A percentile compares a stretch with the other conserved stretches of the same genome.
These are phyloP conservation scores for Sceloporus tristichus DNA, from an alignment of 2,113 vertebrate genomes.

Conservation along the genomic window DNA sequence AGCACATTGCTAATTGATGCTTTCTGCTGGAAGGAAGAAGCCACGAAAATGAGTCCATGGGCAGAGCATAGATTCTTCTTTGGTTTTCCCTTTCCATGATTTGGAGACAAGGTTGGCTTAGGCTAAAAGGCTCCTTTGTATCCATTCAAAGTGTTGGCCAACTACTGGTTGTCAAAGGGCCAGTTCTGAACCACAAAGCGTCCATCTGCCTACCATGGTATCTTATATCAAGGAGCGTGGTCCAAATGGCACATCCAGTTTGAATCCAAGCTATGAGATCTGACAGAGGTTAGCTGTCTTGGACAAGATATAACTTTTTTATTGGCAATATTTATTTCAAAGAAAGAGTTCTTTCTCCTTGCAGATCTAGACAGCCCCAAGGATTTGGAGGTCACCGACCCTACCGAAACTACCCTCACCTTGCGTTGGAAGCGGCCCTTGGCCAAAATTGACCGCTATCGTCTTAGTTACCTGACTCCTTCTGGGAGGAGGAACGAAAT, in stretches of 20 bases:
- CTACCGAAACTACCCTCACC: constrained; percentile 84
- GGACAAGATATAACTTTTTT: neutral
- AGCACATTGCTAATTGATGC: neutral
- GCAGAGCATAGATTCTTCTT: neutral
- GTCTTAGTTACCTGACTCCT: constrained; percentile 76
- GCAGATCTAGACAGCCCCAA: constrained; percentile 90
- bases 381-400: constrained; percentile 83
- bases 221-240: accelerated
- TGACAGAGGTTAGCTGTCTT: too few relatives aligned
- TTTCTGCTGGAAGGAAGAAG: neutral
- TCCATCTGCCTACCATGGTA: neutral
- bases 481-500: constrained; percentile 79
- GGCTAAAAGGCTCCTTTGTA: neutral
- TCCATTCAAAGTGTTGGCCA: neutral
- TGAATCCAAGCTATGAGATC: neutral
- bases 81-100: neutral
- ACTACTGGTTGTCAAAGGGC: accelerated
- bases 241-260: neutral
- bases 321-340: neutral
- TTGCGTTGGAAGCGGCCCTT: constrained; percentile 87
- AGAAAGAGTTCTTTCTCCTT: neutral
- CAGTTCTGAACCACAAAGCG: neutral
- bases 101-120: neutral
- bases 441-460: constrained; percentile 91
- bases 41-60: neutral